A percentile compares a stretch with the other conserved stretches of the same genome.
Evolutionary conservation across 2,888 invertebrate genomes (phyloP).

Genomic region (Anorthoa munda): DNA sequence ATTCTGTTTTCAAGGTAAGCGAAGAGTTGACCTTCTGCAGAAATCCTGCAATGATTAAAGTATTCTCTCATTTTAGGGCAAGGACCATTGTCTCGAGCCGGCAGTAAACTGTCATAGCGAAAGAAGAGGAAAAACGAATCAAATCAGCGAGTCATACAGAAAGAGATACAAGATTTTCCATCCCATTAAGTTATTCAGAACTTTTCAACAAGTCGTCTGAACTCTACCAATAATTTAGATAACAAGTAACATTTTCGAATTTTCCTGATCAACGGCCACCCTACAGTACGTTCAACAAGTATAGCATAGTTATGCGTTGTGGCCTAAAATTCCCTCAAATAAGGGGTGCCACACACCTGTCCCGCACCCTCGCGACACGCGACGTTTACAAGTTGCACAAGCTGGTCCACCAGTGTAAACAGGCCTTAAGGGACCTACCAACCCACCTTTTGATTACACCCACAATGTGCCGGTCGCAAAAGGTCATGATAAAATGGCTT

Average conservation of each 20-base stretch:
- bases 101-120: too few relatives aligned
- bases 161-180: neutral
- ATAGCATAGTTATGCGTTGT: conserved; percentile 84
- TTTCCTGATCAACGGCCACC: conserved; percentile 71
- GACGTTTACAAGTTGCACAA: conserved; percentile 83
- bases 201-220: neutral
- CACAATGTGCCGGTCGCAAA: conserved; percentile 32
- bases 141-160: too few relatives aligned
- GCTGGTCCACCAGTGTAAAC: conserved; percentile 72
- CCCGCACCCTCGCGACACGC: conserved; percentile 89
- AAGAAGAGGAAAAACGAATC: too few relatives aligned
- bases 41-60: neutral
- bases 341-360: conserved; percentile 89
- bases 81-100: neutral
- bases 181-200: neutral
- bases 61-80: neutral
- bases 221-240: neutral
- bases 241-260: conserved; percentile 2
- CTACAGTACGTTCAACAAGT: conserved; percentile 70
- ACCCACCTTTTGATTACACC: conserved; percentile 6
- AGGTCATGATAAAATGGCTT: conserved; percentile 73
- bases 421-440: conserved; percentile 71
- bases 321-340: conserved; percentile 86
- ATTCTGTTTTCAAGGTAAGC: neutral
- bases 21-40: neutral